Conservation (phyloP, 2,888 invertebrate species). For the Polydrusus tereticollis region DNA sequence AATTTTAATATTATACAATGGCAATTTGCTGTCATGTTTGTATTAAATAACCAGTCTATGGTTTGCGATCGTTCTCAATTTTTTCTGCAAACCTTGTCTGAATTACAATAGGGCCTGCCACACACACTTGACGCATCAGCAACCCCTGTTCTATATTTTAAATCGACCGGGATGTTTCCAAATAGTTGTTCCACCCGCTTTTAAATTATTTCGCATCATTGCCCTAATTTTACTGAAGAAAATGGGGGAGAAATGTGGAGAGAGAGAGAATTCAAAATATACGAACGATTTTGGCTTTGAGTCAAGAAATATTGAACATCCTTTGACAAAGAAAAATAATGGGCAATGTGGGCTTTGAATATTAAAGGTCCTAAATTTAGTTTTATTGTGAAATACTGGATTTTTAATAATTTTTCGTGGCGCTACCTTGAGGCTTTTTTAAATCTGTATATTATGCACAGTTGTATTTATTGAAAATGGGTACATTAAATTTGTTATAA, state of each 20-base stretch:
- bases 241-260: not conserved
- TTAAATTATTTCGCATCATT: constrained; percentile 9
- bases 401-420: too few species aligned
- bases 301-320: not conserved
- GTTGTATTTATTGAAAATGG: too few species aligned
- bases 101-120: not conserved
- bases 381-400: too few species aligned
- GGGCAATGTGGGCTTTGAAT: not conserved
- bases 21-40: too few species aligned
- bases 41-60: too few species aligned
- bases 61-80: not conserved
- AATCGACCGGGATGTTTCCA: not conserved
- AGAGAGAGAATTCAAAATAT: not conserved
- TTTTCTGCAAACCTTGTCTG: not conserved
- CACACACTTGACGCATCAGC: not conserved
- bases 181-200: constrained; percentile 1
- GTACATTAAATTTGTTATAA: too few species aligned
- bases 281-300: not conserved
- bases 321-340: not conserved
- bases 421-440: too few species aligned
- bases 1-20: too few species aligned
- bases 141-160: not conserved
- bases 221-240: not conserved
- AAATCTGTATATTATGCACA: too few species aligned
- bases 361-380: not conserved